Evolutionary conservation across 2,888 invertebrate species (phyloP).

Genomic region (Phlogophora meticulosa): DNA sequence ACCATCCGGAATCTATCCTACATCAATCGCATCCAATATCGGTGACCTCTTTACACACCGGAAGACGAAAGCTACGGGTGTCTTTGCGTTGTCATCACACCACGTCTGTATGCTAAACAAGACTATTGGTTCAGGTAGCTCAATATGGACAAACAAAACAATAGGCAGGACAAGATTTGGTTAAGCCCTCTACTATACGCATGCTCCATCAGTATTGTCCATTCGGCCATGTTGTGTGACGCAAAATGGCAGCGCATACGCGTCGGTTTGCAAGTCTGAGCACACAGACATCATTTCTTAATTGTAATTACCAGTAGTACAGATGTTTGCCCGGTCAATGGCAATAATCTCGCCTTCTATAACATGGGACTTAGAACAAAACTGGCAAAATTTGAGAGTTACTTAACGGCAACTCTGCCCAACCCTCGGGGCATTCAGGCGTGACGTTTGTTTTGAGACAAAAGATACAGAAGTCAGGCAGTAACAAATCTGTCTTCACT

Average conservation of each 20-base stretch:
- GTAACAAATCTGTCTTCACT: too few relatives aligned
- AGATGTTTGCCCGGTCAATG: too few relatives aligned
- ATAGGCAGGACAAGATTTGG: neutral
- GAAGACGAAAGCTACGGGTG: conserved; percentile 15
- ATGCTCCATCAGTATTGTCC: neutral
- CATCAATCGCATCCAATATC: neutral
- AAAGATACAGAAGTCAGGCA: too few relatives aligned
- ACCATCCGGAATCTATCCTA: neutral
- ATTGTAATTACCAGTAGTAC: too few relatives aligned
- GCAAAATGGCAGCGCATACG: neutral
- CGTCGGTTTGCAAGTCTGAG: too few relatives aligned
- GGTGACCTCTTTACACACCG: neutral
- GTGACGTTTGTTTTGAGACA: too few relatives aligned
- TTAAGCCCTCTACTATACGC: neutral
- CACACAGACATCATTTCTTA: too few relatives aligned
- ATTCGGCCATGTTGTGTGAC: neutral
- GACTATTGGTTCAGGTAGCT: conserved; percentile 3
- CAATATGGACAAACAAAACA: conserved; percentile 8
- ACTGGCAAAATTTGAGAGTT: too few relatives aligned
- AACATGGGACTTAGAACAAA: too few relatives aligned
- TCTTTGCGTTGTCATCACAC: neutral
- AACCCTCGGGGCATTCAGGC: too few relatives aligned
- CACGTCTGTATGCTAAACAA: conserved; percentile 8
- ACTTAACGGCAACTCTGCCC: too few relatives aligned
- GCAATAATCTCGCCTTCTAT: too few relatives aligned